Percentiles rank a stretch among this genome's conserved stretches.
Evolutionary conservation across 2,888 invertebrate species (phyloP).

Genomic region (Orthosia gracilis): DNA sequence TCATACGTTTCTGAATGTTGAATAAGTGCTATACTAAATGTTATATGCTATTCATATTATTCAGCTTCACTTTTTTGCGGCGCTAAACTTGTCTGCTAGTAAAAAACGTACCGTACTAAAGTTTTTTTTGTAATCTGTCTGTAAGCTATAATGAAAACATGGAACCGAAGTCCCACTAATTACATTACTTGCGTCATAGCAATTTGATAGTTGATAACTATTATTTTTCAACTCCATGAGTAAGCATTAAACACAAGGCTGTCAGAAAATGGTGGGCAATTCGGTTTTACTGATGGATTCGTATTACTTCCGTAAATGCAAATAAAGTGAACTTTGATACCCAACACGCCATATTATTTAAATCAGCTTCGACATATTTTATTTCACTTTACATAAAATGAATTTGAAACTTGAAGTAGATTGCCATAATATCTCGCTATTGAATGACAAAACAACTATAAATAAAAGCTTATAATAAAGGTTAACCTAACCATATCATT

Average conservation of each 20-base stretch:
- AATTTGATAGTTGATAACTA: constrained; percentile 25
- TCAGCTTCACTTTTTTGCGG: constrained; percentile 24
- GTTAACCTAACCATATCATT: not conserved
- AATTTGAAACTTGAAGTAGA: not conserved
- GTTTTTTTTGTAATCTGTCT: constrained; percentile 22
- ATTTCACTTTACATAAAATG: constrained; percentile 10
- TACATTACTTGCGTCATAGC: constrained; percentile 31
- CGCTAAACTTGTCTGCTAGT: constrained; percentile 2
- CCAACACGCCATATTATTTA: constrained; percentile 34
- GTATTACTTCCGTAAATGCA: constrained; percentile 45
- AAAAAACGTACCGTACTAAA: constrained; percentile 2
- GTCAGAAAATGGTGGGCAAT: constrained; percentile 31
- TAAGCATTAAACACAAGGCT: constrained; percentile 39
- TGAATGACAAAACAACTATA: not conserved
- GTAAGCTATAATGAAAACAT: constrained; percentile 11
- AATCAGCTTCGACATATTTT: constrained; percentile 12
- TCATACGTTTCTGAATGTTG: constrained; percentile 1
- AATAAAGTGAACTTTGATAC: constrained; percentile 37
- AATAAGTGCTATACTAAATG: not conserved
- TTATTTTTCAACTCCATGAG: constrained; percentile 31
- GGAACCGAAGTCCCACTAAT: constrained; percentile 10
- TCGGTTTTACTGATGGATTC: constrained; percentile 20
- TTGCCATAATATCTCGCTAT: not conserved
- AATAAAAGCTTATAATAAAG: not conserved
- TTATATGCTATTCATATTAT: not conserved